Evolutionary conservation across 2,797 vertebrate genomes (phyloP), one percentile per base, ranked within the genome.

Genomic region (Lacerta agilis): DNA sequence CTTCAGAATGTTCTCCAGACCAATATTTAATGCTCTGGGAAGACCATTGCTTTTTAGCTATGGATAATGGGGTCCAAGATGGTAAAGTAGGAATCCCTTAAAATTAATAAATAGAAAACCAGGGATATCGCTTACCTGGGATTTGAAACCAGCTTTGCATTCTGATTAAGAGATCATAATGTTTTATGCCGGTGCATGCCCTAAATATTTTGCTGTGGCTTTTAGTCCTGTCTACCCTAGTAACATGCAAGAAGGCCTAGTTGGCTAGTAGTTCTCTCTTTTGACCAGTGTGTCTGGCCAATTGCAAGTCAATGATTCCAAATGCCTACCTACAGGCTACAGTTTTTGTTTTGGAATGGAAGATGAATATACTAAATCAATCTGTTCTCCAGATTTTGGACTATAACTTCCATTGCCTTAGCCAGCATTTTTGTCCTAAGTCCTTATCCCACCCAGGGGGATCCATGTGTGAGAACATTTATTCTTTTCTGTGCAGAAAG

Each of bases 331-430:
- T 36, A 7, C 85, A 15, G 41, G 86, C 49, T 83, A 81, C 72
- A 85, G 25, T 86, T 85, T 78, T 82, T 73, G 27, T 61, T 72
- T 67, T 78, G 36, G 29, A 49, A 66, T 8, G 88, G 86, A 93
- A 61, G 86, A 71, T 25, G 5, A 72, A 0, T 78, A 45, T 15
- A 88, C 33, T 3, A 66, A 43, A 64, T n/a, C 9, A 29, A 25
- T 25, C 18, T 61, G 18, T 17, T 0, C 27, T 64, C 61, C 61
- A 64, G 61, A 64, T 64, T 64, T 64, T 64, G 61, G 20, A 64
- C 61, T 64, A 64, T 55, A 55, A 55, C 61, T 23, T 64, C 61
- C 1, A 64, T 64, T 23, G 17, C 18, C 61, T 64, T 1, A 64
- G 61, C 61, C 61, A 64, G 38, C 17, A 43, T 58, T 64, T 49